phyloP scores from a whole-genome alignment of 2,113 vertebrate species.

The Zapornia atra region DNA sequence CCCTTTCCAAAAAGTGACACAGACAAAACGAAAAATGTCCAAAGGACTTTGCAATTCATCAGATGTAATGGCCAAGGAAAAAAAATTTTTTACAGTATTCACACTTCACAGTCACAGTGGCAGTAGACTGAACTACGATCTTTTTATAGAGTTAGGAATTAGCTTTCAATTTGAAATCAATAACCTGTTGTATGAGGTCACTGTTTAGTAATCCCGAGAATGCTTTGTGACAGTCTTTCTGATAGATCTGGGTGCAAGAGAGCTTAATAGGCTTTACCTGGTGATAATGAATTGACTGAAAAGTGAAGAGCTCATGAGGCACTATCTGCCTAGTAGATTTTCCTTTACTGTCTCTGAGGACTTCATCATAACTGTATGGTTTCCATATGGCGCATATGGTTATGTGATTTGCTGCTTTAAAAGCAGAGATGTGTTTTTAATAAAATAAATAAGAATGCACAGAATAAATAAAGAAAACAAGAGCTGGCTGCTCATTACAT shows the following conservation, averaged over 20 bases:
- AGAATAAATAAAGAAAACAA: background rate
- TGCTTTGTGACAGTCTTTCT: background rate
- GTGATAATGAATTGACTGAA: conserved; percentile 12
- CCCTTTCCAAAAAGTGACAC: background rate
- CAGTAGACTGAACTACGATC: background rate
- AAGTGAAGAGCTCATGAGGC: background rate
- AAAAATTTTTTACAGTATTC: background rate
- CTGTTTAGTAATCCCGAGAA: background rate
- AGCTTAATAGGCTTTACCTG: background rate
- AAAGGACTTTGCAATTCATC: background rate
- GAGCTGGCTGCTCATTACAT: background rate
- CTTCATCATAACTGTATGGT: background rate
- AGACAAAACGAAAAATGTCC: background rate
- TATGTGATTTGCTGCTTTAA: background rate
- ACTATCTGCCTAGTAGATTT: background rate
- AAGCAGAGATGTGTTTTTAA: background rate
- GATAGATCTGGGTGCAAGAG: background rate
- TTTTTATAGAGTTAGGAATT: background rate
- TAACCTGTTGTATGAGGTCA: background rate
- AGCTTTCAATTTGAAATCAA: conserved; percentile 41
- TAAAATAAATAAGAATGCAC: background rate
- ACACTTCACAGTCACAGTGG: background rate
- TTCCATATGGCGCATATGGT: background rate
- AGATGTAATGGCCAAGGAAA: background rate
- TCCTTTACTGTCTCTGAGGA: background rate